Base-by-base conservation (phyloP, 1,140 invertebrate species). In the Pachypeltis micranthus region DNA sequence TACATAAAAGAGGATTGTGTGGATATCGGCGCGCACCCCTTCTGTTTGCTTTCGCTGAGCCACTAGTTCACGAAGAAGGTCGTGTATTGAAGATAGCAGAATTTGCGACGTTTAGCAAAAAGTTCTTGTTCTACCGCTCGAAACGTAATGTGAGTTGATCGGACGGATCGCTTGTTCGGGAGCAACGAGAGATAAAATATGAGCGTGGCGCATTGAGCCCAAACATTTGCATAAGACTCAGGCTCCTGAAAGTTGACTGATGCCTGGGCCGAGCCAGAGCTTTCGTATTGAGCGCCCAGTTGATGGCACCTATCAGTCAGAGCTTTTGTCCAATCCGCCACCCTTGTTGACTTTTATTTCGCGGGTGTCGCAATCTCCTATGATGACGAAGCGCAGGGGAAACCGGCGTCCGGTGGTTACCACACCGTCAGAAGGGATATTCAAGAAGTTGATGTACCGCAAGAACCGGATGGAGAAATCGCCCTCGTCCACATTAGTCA, bases 281-380 rank as follows among this genome's bases (percentile, higher is more conserved):
- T 21, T 51, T 10, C 47, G 47, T 10, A 51, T 10, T 21, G 19
- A 21, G 7, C 19, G n/a, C n/a, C n/a, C n/a, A 21, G 47, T 51
- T 51, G 47, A 51, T 51, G 47, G 47, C 47, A 51, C 47, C 47
- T 51, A 51, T 51, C 47, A 51, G 47, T 51, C 47, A 51, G 47
- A 21, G 4, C 47, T 21, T 51, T 51, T 51, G 47, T 51, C 47
- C 47, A 10, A 51, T 51, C 47, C 47, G 47, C 47, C 23, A 51
- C 47, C 47, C 47, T 51, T 51, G 47, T 51, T 51, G 47, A 51
- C 47, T 51, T 51, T 51, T 51, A 51, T 51, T 51, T 21, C 10
- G n/a, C n/a, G 3, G 21, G 47, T 51, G 47, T 51, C 19, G 47
- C 47, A 51, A 51, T 21, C 47, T 39, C 34, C 34, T 39, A 39